phyloP scores from a whole-genome alignment of 2,797 vertebrate genomes.

The Phrynocephalus vlangalii region DNA sequence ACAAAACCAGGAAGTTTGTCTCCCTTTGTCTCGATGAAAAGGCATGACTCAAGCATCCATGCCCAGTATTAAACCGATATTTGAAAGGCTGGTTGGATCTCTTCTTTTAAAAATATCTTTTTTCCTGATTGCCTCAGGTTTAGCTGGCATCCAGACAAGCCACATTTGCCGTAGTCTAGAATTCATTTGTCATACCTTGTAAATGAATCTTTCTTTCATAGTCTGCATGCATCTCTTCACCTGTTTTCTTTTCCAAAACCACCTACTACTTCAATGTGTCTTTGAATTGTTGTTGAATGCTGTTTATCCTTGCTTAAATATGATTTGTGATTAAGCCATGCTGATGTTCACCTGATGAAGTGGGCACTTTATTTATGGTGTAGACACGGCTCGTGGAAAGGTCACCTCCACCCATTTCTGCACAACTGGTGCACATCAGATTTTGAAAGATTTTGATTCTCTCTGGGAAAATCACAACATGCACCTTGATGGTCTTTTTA shows the following conservation, averaged over 20 bases:
- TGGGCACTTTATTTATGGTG: neutral
- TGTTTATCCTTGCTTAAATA: conserved; percentile 5
- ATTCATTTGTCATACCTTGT: conserved; percentile 31
- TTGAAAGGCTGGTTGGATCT: neutral
- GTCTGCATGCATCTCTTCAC: conserved; percentile 39
- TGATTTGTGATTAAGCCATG: neutral
- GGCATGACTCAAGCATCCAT: neutral
- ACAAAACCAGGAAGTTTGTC: neutral
- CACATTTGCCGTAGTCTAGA: conserved; percentile 12
- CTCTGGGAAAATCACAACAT: neutral
- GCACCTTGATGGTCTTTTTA: neutral
- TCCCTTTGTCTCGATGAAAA: conserved; percentile 3
- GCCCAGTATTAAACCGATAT: conserved; percentile 8
- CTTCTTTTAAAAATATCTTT: neutral
- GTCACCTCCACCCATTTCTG: neutral
- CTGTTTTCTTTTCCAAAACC: neutral
- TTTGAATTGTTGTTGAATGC: neutral
- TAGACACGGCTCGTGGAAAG: neutral
- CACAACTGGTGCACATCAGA: neutral
- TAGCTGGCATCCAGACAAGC: neutral
- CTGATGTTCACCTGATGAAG: neutral
- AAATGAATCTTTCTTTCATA: neutral
- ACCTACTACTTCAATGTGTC: conserved; percentile 1
- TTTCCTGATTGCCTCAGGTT: neutral
- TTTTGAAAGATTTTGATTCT: neutral